Percentiles rank a stretch among this genome's conserved stretches.
Conservation (phyloP, 2,797 vertebrate genomes). For the Prunella strophiata region DNA sequence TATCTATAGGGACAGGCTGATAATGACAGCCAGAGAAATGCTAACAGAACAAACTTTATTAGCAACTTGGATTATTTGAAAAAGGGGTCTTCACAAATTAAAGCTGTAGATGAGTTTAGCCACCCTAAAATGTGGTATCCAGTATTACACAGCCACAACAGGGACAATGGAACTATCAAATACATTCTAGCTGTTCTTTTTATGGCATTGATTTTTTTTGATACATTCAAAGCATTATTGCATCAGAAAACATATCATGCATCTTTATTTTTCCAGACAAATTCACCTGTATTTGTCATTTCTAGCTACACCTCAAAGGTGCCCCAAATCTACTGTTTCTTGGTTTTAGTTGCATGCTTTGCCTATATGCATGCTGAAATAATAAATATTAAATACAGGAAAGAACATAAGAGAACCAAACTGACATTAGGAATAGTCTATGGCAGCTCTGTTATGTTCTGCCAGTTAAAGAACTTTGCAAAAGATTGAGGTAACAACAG, state of each 20-base stretch:
- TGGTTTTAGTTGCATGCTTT: slow-evolving; percentile 82
- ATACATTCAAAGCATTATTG: slow-evolving; percentile 73
- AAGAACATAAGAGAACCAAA: slow-evolving; percentile 76
- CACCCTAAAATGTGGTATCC: slow-evolving; percentile 5
- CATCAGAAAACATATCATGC: slow-evolving; percentile 77
- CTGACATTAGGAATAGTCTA: slow-evolving; percentile 74
- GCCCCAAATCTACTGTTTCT: slow-evolving; percentile 82
- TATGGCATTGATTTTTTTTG: slow-evolving; percentile 52
- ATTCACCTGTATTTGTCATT: slow-evolving; percentile 77
- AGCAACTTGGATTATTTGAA: neutral
- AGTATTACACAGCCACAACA: slow-evolving; percentile 30
- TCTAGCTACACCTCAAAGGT: slow-evolving; percentile 84
- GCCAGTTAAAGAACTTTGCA: slow-evolving; percentile 74
- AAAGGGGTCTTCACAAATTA: slow-evolving; percentile 34
- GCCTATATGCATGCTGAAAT: slow-evolving; percentile 82
- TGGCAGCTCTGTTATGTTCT: slow-evolving; percentile 58
- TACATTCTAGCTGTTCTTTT: slow-evolving; percentile 58
- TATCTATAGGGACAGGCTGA: slow-evolving; percentile 14
- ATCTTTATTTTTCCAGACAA: slow-evolving; percentile 78
- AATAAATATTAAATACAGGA: slow-evolving; percentile 89
- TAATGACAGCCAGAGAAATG: slow-evolving; percentile 35
- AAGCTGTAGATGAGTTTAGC: slow-evolving; percentile 12
- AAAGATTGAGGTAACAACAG: slow-evolving; percentile 82
- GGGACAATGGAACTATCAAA: slow-evolving; percentile 42
- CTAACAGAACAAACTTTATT: slow-evolving; percentile 45